Evolutionary conservation across 2,113 vertebrate species (phyloP), one percentile per base, ranked within the genome.

Genomic region (Stegastes partitus): DNA sequence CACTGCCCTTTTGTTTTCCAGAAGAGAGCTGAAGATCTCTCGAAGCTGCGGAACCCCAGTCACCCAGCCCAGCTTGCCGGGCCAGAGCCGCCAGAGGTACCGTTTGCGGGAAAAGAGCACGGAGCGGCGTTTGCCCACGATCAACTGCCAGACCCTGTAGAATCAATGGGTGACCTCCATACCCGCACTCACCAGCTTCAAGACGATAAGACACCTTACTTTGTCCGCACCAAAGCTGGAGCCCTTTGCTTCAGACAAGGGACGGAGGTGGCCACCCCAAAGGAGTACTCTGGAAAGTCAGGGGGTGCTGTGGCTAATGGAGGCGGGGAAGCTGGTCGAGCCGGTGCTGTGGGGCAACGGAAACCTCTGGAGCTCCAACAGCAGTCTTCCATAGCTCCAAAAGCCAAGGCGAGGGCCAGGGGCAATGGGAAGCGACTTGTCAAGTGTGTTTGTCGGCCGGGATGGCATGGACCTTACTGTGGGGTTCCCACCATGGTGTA

Each of bases 401-500:
- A 85, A 53, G 23, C 84, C 61, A 94, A 91, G 62, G 19, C 58
- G 23, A 94, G 91, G 75, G 37, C 59, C 11, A 94, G 90, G 73
- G 86, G 79, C 28, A 79, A 92, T 0, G 94, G 96, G 28, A 96
- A 96, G 78, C 96, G 97, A 57, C 95, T 98, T 92, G 97, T 99
- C 34, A 98, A 99, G 86, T 99, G 98, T 0, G 93, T 98, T 51
- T 99, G 98, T 72, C 94, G 96, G 57, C 95, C 97, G 0, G 98
- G 98, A 15, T 99, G 98, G 98, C 98, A 99, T 0, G 98, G 98
- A 15, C 97, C 97, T 12, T 98, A 98, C 92, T 99, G 98, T 0
- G 98, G 98, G 0, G 97, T 99, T 49, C 98, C 98, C 81, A 99
- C 98, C 0, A 97, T 99, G 93, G 98, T 99, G 67, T 97, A 99